A percentile compares a stretch with the other conserved stretches of the same genome.
Evolutionary conservation across 2,888 invertebrate species (phyloP).

Genomic region (Tromatobia lineatoria): DNA sequence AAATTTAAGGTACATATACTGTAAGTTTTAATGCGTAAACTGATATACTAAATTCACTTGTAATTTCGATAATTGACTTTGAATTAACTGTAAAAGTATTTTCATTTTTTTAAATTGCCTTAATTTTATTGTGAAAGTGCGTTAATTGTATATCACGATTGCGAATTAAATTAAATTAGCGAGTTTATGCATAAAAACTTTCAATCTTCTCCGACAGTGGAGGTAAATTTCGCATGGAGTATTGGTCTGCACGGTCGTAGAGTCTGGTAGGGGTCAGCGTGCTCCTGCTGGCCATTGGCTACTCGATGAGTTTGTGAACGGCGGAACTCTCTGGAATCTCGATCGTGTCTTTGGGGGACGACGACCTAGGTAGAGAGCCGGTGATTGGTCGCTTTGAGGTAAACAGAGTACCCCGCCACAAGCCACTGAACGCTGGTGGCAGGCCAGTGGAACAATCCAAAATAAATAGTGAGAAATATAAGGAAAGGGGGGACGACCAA

Average conservation of each 20-base stretch:
- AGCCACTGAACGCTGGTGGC: neutral
- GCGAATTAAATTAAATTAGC: no score
- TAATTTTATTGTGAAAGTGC: no score
- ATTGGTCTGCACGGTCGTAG: neutral
- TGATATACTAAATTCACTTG: no score
- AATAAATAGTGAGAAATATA: neutral
- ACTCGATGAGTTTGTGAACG: neutral
- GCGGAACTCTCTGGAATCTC: neutral
- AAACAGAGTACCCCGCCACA: slow-evolving; percentile 16
- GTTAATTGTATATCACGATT: no score
- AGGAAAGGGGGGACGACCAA: neutral
- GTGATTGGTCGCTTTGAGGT: slow-evolving; percentile 21
- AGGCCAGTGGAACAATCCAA: neutral
- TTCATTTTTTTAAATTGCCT: no score
- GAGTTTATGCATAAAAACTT: no score
- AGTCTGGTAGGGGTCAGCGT: slow-evolving; percentile 2
- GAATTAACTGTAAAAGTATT: no score
- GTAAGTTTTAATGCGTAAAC: no score
- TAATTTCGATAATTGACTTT: no score
- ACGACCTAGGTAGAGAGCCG: neutral
- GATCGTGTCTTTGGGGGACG: neutral
- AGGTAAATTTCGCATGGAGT: neutral
- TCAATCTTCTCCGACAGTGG: no score
- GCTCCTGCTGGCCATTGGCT: neutral
- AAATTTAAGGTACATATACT: no score